phyloP scores from a whole-genome alignment of 2,113 vertebrate species.

The Petroica traversi region DNA sequence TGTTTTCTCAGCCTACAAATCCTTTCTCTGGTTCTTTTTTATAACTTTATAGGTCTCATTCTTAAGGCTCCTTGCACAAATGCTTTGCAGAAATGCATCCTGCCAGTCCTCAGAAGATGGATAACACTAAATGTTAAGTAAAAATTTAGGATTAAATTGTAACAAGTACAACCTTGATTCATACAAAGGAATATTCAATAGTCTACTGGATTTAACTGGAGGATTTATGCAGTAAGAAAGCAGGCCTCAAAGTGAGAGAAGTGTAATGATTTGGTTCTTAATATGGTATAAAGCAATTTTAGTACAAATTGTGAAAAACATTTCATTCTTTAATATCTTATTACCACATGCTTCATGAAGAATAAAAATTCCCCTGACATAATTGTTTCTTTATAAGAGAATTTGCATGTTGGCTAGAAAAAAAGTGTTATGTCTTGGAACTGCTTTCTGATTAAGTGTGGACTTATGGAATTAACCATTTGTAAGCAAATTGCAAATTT shows the following conservation, averaged over 20 bases:
- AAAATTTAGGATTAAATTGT: background rate
- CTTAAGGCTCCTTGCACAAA: background rate
- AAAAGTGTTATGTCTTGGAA: background rate
- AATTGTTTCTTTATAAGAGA: background rate
- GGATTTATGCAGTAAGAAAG: background rate
- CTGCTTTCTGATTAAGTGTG: background rate
- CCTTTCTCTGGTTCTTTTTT: background rate
- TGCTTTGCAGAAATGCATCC: background rate
- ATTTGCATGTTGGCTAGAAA: background rate
- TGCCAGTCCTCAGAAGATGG: background rate
- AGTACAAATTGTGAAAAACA: background rate
- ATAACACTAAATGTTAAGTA: background rate
- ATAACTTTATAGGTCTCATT: background rate
- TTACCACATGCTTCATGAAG: background rate
- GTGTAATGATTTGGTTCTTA: background rate
- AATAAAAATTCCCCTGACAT: background rate
- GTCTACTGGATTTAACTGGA: background rate
- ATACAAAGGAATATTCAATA: background rate
- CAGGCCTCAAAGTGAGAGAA: background rate
- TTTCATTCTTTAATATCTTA: background rate
- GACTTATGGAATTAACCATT: background rate
- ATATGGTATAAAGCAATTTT: background rate
- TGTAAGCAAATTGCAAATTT: background rate
- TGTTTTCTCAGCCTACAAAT: background rate
- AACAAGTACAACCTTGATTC: background rate